phyloP scores from a whole-genome alignment of 2,888 invertebrate species.

The Athalia cordata region DNA sequence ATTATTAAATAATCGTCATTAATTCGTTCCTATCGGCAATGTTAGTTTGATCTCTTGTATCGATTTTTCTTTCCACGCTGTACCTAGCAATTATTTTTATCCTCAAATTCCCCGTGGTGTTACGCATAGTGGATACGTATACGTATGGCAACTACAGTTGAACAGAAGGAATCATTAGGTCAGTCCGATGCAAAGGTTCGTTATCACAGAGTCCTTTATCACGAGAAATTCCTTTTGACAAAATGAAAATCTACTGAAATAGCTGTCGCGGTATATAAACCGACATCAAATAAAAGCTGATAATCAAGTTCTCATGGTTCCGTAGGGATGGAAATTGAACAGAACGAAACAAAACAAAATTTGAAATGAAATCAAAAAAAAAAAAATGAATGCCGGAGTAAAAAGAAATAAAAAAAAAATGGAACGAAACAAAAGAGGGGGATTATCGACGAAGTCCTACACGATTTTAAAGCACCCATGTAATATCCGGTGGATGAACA shows the following conservation, averaged over 20 bases:
- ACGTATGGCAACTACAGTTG: constrained; percentile 12
- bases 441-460: constrained; percentile 59
- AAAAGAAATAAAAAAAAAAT: not conserved
- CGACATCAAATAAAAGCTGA: constrained; percentile 51
- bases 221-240: constrained; percentile 24
- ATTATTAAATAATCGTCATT: too few relatives aligned
- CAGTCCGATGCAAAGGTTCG: constrained; percentile 26
- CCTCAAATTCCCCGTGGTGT: not conserved
- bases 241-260: constrained; percentile 42
- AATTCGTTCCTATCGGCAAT: not conserved
- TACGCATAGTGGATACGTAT: not conserved
- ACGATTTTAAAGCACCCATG: constrained; percentile 57
- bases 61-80: not conserved
- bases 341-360: not conserved
- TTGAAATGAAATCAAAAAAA: not conserved
- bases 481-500: constrained; percentile 48
- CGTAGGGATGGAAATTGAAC: too few relatives aligned
- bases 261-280: constrained; percentile 37
- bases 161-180: constrained; percentile 10
- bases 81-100: not conserved
- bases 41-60: too few relatives aligned
- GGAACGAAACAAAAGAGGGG: constrained; percentile 39
- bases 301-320: constrained; percentile 60
- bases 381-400: constrained; percentile 51
- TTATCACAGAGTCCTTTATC: constrained; percentile 27